Evolutionary conservation across 2,888 invertebrate genomes (phyloP).

Genomic region (Sclerodermus sp.): DNA sequence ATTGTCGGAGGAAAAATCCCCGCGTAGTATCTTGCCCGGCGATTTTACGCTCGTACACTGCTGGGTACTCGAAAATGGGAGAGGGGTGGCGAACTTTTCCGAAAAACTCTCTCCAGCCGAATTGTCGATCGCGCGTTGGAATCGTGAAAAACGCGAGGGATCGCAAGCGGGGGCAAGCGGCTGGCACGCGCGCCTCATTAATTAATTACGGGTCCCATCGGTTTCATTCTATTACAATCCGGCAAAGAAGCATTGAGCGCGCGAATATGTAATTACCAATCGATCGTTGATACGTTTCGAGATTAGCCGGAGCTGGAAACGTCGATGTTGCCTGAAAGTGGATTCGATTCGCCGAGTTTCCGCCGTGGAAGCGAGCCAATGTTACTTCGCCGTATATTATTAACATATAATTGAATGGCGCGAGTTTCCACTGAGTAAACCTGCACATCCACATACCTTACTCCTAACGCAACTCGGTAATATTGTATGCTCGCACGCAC

Average conservation of each 20-base stretch:
- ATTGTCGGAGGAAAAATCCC: too few relatives aligned
- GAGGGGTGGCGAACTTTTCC: too few relatives aligned
- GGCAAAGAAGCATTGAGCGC: constrained; percentile 23
- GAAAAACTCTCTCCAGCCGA: too few relatives aligned
- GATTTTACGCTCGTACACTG: too few relatives aligned
- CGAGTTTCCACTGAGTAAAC: background rate
- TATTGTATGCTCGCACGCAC: too few relatives aligned
- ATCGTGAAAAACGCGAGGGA: too few relatives aligned
- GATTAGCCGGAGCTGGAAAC: constrained; percentile 22
- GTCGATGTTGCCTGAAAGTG: constrained; percentile 25
- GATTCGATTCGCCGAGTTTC: constrained; percentile 30
- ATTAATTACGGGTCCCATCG: constrained; percentile 20
- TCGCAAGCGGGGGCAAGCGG: too few relatives aligned
- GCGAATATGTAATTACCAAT: constrained; percentile 25
- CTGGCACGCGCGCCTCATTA: constrained; percentile 13
- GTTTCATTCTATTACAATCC: constrained; percentile 20
- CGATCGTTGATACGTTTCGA: constrained; percentile 6
- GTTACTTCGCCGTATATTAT: constrained; percentile 52
- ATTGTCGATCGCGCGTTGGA: too few relatives aligned
- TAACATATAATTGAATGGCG: constrained; percentile 56
- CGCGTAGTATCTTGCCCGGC: too few relatives aligned
- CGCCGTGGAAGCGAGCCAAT: constrained; percentile 39
- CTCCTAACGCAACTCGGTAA: too few relatives aligned
- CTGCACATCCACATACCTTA: background rate
- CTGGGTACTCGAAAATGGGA: too few relatives aligned